Conservation (phyloP, 2,797 vertebrate genomes). For the Lindbergichthys nudifrons region DNA sequence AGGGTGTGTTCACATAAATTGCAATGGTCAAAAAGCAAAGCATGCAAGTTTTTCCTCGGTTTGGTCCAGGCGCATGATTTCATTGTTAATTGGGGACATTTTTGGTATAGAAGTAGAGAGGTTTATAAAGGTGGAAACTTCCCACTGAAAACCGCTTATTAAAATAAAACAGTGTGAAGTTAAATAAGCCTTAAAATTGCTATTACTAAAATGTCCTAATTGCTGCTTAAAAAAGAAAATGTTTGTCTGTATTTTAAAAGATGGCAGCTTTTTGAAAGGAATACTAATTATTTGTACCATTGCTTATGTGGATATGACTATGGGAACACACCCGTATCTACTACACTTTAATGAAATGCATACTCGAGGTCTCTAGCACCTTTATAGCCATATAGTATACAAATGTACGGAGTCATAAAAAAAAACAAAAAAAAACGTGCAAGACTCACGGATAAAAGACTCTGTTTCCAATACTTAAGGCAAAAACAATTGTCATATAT, state of each 20-base stretch:
- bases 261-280: conserved; percentile 4
- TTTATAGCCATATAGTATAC: conserved; percentile 78
- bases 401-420: conserved; percentile 76
- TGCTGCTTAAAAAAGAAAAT: conserved; percentile 7
- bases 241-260: background rate
- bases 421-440: conserved; percentile 76
- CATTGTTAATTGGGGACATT: conserved; percentile 12
- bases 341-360: conserved; percentile 77
- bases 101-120: conserved; percentile 29
- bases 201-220: background rate
- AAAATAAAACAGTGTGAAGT: conserved; percentile 3
- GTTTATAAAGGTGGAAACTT: conserved; percentile 28
- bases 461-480: conserved; percentile 87
- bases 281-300: conserved; percentile 33
- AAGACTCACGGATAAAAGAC: conserved; percentile 84
- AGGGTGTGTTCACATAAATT: conserved; percentile 68
- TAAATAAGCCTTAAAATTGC: conserved; percentile 21
- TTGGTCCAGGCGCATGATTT: conserved; percentile 56
- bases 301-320: conserved; percentile 50
- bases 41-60: conserved; percentile 33
- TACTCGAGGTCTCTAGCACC: conserved; percentile 84
- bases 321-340: conserved; percentile 72
- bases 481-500: conserved; percentile 84
- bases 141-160: conserved; percentile 21
- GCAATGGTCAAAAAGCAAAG: conserved; percentile 36